phyloP scores from a whole-genome alignment of 1,140 invertebrate genomes.

The Mercenaria mercenaria region DNA sequence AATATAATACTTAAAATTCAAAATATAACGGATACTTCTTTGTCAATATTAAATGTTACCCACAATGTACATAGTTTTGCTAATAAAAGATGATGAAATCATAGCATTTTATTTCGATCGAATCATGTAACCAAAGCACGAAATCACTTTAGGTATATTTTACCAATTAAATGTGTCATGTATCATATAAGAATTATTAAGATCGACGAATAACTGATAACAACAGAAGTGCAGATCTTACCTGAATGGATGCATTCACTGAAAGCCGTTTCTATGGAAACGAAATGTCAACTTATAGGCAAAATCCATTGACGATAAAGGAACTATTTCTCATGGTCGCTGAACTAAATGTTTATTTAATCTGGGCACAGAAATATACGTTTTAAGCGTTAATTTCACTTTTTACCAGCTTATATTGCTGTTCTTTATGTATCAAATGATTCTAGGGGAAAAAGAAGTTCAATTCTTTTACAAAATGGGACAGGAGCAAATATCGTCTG shows the following conservation, averaged over 20 bases:
- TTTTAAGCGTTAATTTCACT: background rate
- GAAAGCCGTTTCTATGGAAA: constrained; percentile 25
- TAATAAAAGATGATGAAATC: no score
- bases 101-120: no score
- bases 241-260: constrained; percentile 51
- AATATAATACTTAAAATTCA: no score
- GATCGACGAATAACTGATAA: no score
- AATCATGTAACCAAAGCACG: no score
- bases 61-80: no score
- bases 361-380: background rate
- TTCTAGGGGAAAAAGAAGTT: constrained; percentile 17
- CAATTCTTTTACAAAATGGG: constrained; percentile 52
- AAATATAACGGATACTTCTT: no score
- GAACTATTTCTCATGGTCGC: no score
- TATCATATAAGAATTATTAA: no score
- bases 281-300: background rate
- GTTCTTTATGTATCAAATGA: constrained; percentile 25
- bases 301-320: constrained; percentile 10
- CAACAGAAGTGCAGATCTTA: background rate
- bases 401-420: background rate
- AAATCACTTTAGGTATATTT: no score
- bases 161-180: no score
- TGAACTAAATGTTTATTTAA: background rate
- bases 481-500: constrained; percentile 40
- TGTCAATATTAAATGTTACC: no score